Conservation (phyloP, 2,797 vertebrate species). For the Melanotaenia pygmaea region DNA sequence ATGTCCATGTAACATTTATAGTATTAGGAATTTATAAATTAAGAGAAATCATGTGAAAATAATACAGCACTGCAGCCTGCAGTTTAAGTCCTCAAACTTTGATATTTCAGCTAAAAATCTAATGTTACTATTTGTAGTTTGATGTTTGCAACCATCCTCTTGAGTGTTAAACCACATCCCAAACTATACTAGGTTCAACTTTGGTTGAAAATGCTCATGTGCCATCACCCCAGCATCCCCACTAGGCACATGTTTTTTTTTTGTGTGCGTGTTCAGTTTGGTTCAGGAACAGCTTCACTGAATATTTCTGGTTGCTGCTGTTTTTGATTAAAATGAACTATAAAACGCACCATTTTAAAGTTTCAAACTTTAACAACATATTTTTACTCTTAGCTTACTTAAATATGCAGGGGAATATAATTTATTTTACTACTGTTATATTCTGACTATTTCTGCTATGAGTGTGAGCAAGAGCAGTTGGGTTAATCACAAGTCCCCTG, state of each 20-base stretch:
- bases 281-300: neutral
- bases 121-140: neutral
- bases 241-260: neutral
- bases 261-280: neutral
- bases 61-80: neutral
- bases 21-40: conserved; percentile 4
- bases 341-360: neutral
- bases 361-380: neutral
- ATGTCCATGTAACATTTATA: conserved; percentile 27
- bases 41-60: conserved; percentile 12
- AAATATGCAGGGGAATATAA: neutral
- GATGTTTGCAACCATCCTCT: neutral
- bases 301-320: neutral
- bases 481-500: neutral
- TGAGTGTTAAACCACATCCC: neutral
- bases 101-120: neutral
- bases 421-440: neutral
- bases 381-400: neutral
- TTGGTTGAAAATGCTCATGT: neutral
- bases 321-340: neutral
- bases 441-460: neutral
- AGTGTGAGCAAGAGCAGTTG: neutral
- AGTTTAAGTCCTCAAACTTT: neutral
- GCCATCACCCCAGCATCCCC: neutral
- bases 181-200: neutral